These are phyloP conservation scores for Eclectus roratus DNA, from an alignment of 2,113 vertebrate genomes.

Conservation along the genomic window DNA sequence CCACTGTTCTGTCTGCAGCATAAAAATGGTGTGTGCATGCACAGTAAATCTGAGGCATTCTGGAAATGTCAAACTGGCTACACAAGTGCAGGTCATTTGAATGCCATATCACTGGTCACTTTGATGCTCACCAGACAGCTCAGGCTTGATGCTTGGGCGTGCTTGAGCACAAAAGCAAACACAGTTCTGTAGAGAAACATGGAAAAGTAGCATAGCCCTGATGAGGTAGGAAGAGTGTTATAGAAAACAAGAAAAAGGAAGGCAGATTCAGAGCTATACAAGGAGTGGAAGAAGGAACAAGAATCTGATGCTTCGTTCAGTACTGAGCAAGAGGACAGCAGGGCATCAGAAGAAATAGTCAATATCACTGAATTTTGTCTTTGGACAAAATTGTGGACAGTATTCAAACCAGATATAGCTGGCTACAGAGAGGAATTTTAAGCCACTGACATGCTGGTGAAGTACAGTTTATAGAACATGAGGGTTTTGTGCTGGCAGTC, in stretches of 20 bases:
- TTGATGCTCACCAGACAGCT: neutral
- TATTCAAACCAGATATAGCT: neutral
- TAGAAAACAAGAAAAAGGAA: neutral
- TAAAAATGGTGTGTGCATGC: neutral
- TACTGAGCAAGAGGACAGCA: neutral
- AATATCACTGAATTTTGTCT: neutral
- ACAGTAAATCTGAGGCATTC: neutral
- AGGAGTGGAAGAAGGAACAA: neutral
- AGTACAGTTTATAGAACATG: neutral
- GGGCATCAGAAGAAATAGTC: neutral
- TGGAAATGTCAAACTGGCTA: neutral
- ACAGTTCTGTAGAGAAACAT: neutral
- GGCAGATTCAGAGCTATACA: neutral
- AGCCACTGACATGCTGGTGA: neutral
- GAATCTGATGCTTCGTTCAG: neutral
- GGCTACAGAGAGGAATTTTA: neutral
- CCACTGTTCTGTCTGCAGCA: neutral
- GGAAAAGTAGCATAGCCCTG: neutral
- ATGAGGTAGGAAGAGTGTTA: neutral
- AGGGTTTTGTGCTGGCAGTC: neutral
- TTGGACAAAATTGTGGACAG: neutral
- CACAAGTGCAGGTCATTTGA: neutral
- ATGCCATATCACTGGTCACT: neutral
- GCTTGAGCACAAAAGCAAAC: neutral
- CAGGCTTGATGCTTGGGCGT: neutral